Evolutionary conservation across 2,113 vertebrate species (phyloP).

Genomic region (Corydoras sp.): DNA sequence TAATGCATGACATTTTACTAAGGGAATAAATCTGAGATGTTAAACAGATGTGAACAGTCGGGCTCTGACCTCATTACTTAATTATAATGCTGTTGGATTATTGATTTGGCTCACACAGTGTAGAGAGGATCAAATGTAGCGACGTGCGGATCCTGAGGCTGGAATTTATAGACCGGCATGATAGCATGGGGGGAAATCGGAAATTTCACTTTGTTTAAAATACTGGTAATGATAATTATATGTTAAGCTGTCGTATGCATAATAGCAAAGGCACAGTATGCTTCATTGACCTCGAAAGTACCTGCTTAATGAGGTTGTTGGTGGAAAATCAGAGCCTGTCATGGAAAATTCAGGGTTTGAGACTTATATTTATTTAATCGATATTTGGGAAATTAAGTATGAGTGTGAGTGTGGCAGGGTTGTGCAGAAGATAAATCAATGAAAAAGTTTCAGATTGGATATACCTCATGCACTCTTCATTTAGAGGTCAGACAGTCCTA

Average conservation of each 20-base stretch:
- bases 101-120: constrained; percentile 32
- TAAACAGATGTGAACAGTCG: constrained; percentile 40
- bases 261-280: not conserved
- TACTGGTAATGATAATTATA: no score
- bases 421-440: constrained; percentile 15
- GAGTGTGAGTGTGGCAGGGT: constrained; percentile 25
- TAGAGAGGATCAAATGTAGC: constrained; percentile 6
- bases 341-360: constrained; percentile 14
- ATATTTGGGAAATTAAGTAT: constrained; percentile 39
- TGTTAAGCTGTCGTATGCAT: no score
- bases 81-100: constrained; percentile 37
- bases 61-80: constrained; percentile 34
- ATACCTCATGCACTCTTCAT: no score
- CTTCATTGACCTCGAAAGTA: constrained; percentile 46
- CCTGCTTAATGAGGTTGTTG: constrained; percentile 31
- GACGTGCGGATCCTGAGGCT: not conserved
- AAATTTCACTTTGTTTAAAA: no score
- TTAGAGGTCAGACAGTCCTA: no score
- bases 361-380: constrained; percentile 46
- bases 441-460: not conserved
- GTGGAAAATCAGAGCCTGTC: constrained; percentile 30
- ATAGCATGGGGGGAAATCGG: no score
- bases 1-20: constrained; percentile 32
- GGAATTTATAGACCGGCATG: no score
- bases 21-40: constrained; percentile 37